A percentile compares a stretch with the other conserved stretches of the same genome.
Conservation (phyloP, 2,113 vertebrate genomes). For the Felis chaus region DNA sequence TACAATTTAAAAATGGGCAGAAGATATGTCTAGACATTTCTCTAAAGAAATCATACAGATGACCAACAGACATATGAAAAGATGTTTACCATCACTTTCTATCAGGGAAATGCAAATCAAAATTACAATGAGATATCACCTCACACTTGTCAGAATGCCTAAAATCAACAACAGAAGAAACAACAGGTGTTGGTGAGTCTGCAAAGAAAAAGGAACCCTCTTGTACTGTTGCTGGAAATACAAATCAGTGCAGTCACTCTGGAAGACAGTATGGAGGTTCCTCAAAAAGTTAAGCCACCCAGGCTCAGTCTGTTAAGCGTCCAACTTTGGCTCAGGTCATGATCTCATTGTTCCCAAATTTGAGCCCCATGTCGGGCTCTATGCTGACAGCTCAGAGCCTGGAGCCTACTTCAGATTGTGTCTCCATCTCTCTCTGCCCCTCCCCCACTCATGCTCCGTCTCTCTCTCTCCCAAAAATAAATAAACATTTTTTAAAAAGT, state of each 20-base stretch:
- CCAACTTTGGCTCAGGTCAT: too few species aligned
- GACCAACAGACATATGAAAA: not conserved
- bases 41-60: not conserved
- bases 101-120: not conserved
- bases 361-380: too few species aligned
- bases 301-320: too few species aligned
- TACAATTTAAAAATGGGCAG: not conserved
- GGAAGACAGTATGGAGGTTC: not conserved
- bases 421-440: too few species aligned
- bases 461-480: too few species aligned
- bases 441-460: too few species aligned
- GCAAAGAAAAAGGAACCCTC: not conserved
- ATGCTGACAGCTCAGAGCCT: too few species aligned
- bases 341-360: too few species aligned
- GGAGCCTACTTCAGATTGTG: too few species aligned
- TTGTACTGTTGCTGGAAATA: not conserved
- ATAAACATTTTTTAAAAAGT: too few species aligned
- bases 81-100: not conserved
- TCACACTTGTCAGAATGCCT: not conserved
- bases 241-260: not conserved
- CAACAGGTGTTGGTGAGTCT: not conserved
- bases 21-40: not conserved
- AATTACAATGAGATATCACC: not conserved
- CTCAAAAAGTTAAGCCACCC: not conserved
- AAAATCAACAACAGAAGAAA: not conserved